These are phyloP conservation scores for Parnassius smintheus DNA, from an alignment of 2,888 invertebrate genomes.

Conservation along the genomic window DNA sequence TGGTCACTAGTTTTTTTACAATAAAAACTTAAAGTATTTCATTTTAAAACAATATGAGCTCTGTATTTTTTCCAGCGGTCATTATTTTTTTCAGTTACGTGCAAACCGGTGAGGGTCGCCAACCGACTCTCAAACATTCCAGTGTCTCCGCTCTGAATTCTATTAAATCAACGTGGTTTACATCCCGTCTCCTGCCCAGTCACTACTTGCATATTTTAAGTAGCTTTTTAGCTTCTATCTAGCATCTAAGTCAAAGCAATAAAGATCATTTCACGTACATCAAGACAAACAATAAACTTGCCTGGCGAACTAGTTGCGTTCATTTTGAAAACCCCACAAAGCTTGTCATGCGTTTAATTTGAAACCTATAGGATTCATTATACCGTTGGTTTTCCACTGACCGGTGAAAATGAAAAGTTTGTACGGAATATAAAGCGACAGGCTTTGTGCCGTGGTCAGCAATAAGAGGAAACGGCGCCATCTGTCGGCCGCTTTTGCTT, in stretches of 20 bases:
- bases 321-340: slow-evolving; percentile 54
- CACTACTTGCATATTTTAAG: slow-evolving; percentile 57
- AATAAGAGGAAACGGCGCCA: slow-evolving; percentile 74
- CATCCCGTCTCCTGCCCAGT: slow-evolving; percentile 42
- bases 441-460: slow-evolving; percentile 71
- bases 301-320: slow-evolving; percentile 66
- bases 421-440: slow-evolving; percentile 50
- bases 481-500: slow-evolving; percentile 63
- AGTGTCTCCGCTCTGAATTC: slow-evolving; percentile 39
- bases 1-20: no score
- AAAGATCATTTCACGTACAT: slow-evolving; percentile 42
- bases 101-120: not conserved
- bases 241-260: slow-evolving; percentile 38
- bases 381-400: slow-evolving; percentile 38
- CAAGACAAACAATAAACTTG: slow-evolving; percentile 42
- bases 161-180: slow-evolving; percentile 58
- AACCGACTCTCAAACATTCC: slow-evolving; percentile 26
- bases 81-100: slow-evolving; percentile 2
- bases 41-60: no score
- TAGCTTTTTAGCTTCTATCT: slow-evolving; percentile 28
- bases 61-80: not conserved
- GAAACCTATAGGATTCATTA: slow-evolving; percentile 25
- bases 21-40: no score
- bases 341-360: slow-evolving; percentile 30
- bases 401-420: slow-evolving; percentile 20